Percentiles rank a stretch among this genome's conserved stretches.
These are phyloP conservation scores for Tauraco erythrolophus DNA, from an alignment of 2,113 vertebrate genomes.

Conservation along the genomic window DNA sequence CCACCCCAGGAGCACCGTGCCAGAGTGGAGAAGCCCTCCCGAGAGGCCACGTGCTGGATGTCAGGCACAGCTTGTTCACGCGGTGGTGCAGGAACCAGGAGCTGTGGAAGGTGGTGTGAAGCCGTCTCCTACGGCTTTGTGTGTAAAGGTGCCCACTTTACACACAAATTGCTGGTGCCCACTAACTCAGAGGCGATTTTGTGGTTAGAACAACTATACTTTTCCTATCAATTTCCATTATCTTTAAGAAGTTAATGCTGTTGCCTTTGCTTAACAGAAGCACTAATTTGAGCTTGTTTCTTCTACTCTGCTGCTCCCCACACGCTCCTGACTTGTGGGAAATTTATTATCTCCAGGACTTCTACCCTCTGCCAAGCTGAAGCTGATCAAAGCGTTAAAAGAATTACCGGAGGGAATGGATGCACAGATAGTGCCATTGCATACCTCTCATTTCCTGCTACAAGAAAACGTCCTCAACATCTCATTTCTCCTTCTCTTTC, in stretches of 20 bases:
- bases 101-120: background rate
- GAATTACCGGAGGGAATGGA: background rate
- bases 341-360: background rate
- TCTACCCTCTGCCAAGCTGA: background rate
- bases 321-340: background rate
- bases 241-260: background rate
- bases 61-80: background rate
- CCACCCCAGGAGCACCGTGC: fast-evolving
- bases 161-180: background rate
- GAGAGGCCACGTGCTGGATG: fast-evolving
- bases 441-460: background rate
- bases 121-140: background rate
- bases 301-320: background rate
- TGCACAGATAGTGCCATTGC: background rate
- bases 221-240: background rate
- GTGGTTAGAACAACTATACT: background rate
- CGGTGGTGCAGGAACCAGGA: fast-evolving
- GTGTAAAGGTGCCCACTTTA: too few species aligned
- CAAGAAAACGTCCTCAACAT: background rate
- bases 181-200: background rate
- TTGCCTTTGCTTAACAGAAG: background rate
- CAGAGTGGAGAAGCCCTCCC: background rate
- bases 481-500: background rate
- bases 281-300: background rate
- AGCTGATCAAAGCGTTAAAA: background rate